Conservation (phyloP, 2,888 invertebrate species). For the Lithophane semibrunnea region DNA sequence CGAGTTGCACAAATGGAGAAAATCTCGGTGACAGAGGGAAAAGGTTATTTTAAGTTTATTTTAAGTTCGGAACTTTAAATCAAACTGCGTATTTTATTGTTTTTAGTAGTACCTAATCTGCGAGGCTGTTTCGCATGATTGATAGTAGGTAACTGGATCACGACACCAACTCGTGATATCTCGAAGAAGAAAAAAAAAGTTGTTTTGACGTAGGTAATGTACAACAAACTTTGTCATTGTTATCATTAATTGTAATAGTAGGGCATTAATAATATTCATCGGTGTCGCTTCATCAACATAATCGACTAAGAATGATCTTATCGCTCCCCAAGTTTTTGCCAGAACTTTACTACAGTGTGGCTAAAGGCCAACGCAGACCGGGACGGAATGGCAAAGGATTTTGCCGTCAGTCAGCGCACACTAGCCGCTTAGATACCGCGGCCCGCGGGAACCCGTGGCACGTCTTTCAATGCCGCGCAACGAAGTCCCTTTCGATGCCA, state of each 20-base stretch:
- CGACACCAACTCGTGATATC: conserved; percentile 41
- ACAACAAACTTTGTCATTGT: conserved; percentile 3
- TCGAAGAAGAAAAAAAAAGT: conserved; percentile 20
- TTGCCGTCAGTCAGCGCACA: too few relatives aligned
- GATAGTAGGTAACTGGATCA: conserved; percentile 31
- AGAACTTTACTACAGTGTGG: too few relatives aligned
- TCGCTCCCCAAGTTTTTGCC: neutral
- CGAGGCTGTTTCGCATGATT: conserved; percentile 14
- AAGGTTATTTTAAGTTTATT: neutral
- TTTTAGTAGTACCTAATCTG: conserved; percentile 26
- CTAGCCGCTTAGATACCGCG: too few relatives aligned
- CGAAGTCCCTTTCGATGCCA: too few relatives aligned
- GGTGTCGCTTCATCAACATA: neutral
- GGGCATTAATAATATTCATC: neutral
- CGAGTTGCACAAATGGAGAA: neutral
- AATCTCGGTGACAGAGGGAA: neutral
- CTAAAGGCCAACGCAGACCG: too few relatives aligned
- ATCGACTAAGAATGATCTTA: neutral
- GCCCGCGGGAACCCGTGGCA: too few relatives aligned
- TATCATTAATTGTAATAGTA: neutral
- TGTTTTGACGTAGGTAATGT: conserved; percentile 30
- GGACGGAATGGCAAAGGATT: too few relatives aligned
- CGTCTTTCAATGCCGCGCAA: too few relatives aligned
- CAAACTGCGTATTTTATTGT: conserved; percentile 19
- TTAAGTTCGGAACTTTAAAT: neutral